Evolutionary conservation across 2,888 invertebrate species (phyloP).

Genomic region (Heliconius erato): DNA sequence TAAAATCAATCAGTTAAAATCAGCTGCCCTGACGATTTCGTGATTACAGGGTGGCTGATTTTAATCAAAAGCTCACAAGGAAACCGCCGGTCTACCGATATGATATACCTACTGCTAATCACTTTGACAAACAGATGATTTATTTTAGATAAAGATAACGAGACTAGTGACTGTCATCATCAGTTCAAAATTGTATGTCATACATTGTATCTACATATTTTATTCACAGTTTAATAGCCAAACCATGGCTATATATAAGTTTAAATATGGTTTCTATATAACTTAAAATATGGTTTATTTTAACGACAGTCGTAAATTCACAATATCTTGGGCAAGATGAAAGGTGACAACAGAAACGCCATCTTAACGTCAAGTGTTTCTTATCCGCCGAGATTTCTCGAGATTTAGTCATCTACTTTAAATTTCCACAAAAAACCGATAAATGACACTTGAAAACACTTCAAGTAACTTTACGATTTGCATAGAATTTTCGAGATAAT

Average conservation of each 20-base stretch:
- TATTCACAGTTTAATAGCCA: not conserved
- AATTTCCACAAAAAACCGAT: slow-evolving; percentile 31
- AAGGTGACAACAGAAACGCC: slow-evolving; percentile 21
- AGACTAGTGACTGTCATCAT: not conserved
- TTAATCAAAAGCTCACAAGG: not conserved
- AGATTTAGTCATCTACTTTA: slow-evolving; percentile 35
- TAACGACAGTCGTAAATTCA: not conserved
- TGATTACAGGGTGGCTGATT: not conserved
- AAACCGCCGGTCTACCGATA: not conserved
- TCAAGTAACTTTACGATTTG: slow-evolving; percentile 24
- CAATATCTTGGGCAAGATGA: slow-evolving; percentile 8
- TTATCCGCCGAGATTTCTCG: slow-evolving; percentile 21
- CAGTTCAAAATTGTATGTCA: not conserved
- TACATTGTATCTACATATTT: not conserved
- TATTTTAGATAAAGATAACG: not conserved
- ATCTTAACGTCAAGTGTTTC: slow-evolving; percentile 39
- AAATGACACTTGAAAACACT: slow-evolving; percentile 26
- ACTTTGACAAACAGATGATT: not conserved
- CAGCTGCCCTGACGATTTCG: too few species aligned
- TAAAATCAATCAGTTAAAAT: too few species aligned
- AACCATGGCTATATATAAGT: too few species aligned
- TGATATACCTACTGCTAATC: not conserved
- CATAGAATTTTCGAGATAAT: slow-evolving; percentile 7
- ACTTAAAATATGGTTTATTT: not conserved
- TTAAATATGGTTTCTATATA: too few species aligned